Percentiles rank a stretch among this genome's conserved stretches.
phyloP scores from a whole-genome alignment of 2,113 vertebrate species.

The Mugil cephalus region DNA sequence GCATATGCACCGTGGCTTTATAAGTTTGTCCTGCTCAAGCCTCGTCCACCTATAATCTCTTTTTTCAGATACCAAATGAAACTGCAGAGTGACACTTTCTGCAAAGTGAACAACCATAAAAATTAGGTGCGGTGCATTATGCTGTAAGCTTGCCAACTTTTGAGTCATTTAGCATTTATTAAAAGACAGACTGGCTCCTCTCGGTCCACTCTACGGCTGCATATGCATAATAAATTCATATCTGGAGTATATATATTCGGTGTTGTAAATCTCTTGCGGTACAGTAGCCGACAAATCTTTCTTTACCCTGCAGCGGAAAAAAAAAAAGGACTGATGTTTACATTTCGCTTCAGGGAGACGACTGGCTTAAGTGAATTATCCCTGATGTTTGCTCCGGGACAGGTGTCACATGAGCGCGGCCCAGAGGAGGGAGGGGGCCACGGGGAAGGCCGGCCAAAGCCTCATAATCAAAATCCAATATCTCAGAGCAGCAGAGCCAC shows the following conservation, averaged over 20 bases:
- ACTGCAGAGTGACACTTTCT: not conserved
- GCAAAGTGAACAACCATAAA: not conserved
- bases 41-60: too few relatives aligned
- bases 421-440: not conserved
- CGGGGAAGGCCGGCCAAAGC: not conserved
- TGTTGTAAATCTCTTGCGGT: constrained; percentile 2
- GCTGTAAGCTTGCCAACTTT: not conserved
- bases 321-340: constrained; percentile 52
- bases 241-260: not conserved
- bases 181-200: not conserved
- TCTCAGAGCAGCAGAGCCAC: not conserved
- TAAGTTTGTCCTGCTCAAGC: too few relatives aligned
- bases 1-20: too few relatives aligned
- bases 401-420: constrained; percentile 43
- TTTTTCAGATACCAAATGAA: too few relatives aligned
- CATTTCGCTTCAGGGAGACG: constrained; percentile 25
- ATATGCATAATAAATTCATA: not conserved
- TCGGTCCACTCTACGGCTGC: not conserved
- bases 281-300: not conserved
- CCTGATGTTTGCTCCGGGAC: constrained; percentile 69
- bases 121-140: not conserved
- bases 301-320: not conserved
- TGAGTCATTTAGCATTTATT: not conserved
- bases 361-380: constrained; percentile 39
- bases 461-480: constrained; percentile 17